Percentiles rank a stretch among this genome's conserved stretches.
phyloP scores from a whole-genome alignment of 2,113 vertebrate genomes.

The Emydocephalus ijimae region DNA sequence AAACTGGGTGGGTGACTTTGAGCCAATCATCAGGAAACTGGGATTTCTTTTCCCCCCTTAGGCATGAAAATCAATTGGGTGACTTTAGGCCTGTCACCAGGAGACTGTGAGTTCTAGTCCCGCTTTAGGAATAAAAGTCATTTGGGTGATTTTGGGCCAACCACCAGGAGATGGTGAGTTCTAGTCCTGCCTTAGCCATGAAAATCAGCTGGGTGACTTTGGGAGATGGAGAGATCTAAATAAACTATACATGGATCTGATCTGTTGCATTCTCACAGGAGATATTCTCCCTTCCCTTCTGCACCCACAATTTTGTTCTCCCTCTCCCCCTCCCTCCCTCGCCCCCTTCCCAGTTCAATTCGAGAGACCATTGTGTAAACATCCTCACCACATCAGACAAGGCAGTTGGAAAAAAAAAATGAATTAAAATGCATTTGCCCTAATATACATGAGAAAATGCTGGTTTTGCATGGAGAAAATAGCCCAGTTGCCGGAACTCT shows the following conservation, averaged over 20 bases:
- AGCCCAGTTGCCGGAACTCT: background rate
- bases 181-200: too few species aligned
- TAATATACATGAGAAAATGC: background rate
- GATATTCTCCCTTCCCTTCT: background rate
- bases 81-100: background rate
- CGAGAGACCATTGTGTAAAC: background rate
- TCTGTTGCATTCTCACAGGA: background rate
- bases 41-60: background rate
- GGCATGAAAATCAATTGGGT: background rate
- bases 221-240: background rate
- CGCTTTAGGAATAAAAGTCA: rapidly evolving
- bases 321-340: too few species aligned
- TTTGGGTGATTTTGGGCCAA: background rate
- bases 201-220: too few species aligned
- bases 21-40: background rate
- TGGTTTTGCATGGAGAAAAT: background rate
- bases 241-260: background rate
- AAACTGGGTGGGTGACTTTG: too few species aligned
- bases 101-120: background rate
- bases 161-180: background rate
- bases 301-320: background rate
- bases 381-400: background rate
- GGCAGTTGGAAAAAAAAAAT: background rate
- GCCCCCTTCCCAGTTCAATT: background rate
- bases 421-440: background rate